Percentiles rank a stretch among this genome's conserved stretches.
Conservation (phyloP, 2,797 vertebrate species). For the Cossypha caffra region DNA sequence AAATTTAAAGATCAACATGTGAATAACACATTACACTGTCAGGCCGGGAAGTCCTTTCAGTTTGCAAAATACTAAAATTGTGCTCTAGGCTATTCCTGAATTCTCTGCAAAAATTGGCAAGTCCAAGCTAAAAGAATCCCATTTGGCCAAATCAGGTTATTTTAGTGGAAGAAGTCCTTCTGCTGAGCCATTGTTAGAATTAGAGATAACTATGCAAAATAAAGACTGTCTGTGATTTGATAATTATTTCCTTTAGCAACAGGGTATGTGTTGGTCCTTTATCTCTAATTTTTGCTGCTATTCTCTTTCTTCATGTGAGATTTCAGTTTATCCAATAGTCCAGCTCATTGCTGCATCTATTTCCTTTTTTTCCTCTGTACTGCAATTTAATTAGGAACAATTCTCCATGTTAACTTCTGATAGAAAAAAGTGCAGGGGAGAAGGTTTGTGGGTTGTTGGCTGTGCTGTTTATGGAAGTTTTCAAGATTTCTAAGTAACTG, state of each 20-base stretch:
- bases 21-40: neutral
- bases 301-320: neutral
- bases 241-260: neutral
- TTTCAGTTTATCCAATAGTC: neutral
- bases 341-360: neutral
- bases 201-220: neutral
- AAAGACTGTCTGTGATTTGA: neutral
- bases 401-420: neutral
- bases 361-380: neutral
- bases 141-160: neutral
- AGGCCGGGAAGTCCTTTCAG: neutral
- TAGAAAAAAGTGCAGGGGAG: neutral
- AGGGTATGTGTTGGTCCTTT: neutral
- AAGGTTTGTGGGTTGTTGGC: neutral
- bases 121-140: neutral
- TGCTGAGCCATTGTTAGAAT: neutral
- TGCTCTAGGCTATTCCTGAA: conserved; percentile 24
- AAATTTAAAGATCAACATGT: conserved; percentile 26
- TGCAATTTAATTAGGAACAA: conserved; percentile 29
- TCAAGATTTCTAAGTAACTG: conserved; percentile 38
- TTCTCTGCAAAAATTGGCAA: conserved; percentile 16
- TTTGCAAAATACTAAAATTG: neutral
- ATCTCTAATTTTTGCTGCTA: neutral
- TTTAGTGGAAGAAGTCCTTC: neutral
- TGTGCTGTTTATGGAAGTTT: conserved; percentile 42